phyloP scores from a whole-genome alignment of 2,113 vertebrate genomes.

The Marmota monax region DNA sequence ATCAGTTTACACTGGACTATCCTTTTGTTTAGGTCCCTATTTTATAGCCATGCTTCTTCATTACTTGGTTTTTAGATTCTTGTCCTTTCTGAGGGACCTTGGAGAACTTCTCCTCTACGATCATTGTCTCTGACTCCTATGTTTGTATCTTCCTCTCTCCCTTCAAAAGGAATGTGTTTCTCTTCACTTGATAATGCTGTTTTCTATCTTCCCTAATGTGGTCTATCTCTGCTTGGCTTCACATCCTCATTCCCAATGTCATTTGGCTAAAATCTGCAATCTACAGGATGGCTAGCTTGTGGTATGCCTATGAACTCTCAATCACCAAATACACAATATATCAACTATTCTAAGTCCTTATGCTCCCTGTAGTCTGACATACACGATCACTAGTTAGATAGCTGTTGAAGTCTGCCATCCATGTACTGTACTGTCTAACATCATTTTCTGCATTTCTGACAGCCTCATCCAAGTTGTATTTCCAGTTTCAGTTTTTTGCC shows the following conservation, averaged over 20 bases:
- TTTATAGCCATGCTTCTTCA: not conserved
- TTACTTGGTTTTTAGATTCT: not conserved
- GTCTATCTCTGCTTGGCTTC: not conserved
- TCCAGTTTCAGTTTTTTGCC: not conserved
- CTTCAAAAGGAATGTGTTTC: not conserved
- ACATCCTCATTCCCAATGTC: not conserved
- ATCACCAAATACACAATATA: not conserved
- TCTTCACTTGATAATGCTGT: not conserved
- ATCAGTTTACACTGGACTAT: not conserved
- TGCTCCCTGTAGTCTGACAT: not conserved
- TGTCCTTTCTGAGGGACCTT: not conserved
- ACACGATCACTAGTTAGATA: not conserved
- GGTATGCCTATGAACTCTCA: not conserved
- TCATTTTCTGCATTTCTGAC: slow-evolving; percentile 20
- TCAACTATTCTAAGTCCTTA: not conserved
- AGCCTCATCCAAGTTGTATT: not conserved
- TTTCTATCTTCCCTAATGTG: not conserved
- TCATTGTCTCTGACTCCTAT: not conserved
- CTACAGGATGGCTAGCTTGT: not conserved
- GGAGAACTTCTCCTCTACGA: not conserved
- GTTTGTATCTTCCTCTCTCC: not conserved
- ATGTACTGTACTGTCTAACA: not conserved
- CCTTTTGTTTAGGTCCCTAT: not conserved
- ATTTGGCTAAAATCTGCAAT: not conserved
- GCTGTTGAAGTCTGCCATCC: not conserved